phyloP scores from a whole-genome alignment of 2,888 invertebrate species.

The Eurytoma californica region DNA sequence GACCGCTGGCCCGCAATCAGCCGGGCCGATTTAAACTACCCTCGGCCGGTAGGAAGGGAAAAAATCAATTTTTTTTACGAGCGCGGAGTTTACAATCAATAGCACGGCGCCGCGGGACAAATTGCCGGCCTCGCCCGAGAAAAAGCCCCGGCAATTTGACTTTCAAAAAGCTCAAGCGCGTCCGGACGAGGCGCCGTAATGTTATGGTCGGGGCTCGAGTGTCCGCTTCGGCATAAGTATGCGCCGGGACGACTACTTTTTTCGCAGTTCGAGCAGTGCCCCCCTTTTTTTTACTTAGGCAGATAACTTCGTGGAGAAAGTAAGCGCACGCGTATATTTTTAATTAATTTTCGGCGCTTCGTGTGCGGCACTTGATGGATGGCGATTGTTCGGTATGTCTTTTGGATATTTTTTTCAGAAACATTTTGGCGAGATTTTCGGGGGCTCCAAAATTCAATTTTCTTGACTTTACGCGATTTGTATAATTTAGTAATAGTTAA shows the following conservation, averaged over 20 bases:
- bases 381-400: constrained; percentile 13
- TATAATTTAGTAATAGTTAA: too few relatives aligned
- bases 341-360: constrained; percentile 29
- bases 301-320: not conserved
- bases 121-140: constrained; percentile 17
- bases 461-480: too few relatives aligned
- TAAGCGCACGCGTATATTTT: not conserved
- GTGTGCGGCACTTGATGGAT: not conserved
- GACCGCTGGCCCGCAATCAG: not conserved
- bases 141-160: constrained; percentile 43
- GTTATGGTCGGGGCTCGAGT: too few relatives aligned
- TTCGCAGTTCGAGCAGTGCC: not conserved
- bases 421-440: constrained; percentile 5
- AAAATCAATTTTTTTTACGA: constrained; percentile 44
- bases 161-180: constrained; percentile 33
- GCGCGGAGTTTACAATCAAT: constrained; percentile 44
- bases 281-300: not conserved
- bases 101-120: constrained; percentile 34
- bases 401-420: too few relatives aligned
- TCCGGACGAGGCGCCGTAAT: too few relatives aligned
- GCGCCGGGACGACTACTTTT: not conserved
- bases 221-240: not conserved
- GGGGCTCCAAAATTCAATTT: constrained; percentile 1
- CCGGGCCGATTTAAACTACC: constrained; percentile 41
- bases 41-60: constrained; percentile 11